Percentiles rank a stretch among this genome's conserved stretches.
Conservation (phyloP, 2,797 vertebrate genomes). For the Enteromius mattozi region DNA sequence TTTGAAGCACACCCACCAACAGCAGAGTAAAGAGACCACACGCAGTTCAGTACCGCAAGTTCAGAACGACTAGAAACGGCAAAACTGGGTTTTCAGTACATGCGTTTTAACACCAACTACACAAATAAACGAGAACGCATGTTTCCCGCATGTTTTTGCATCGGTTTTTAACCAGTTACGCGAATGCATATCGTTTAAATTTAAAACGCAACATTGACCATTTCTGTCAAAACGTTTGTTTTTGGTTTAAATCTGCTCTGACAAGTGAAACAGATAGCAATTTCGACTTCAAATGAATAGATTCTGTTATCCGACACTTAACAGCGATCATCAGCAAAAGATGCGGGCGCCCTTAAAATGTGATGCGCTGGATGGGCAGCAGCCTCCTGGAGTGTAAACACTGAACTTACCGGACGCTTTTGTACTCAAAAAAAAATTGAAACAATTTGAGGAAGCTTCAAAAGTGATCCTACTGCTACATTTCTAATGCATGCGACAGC, state of each 20-base stretch:
- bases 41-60: constrained; percentile 24
- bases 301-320: constrained; percentile 18
- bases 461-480: background rate
- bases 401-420: background rate
- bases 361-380: constrained; percentile 10
- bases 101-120: background rate
- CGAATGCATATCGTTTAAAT: background rate
- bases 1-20: constrained; percentile 66
- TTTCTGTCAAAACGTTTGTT: background rate
- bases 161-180: background rate
- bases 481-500: constrained; percentile 22
- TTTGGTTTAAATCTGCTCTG: background rate
- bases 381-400: constrained; percentile 34
- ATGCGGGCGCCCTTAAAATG: constrained; percentile 49
- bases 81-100: background rate
- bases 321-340: constrained; percentile 1
- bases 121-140: background rate
- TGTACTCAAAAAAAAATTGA: background rate
- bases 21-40: constrained; percentile 47
- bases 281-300: background rate
- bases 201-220: background rate
- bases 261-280: background rate
- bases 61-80: background rate
- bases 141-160: background rate
- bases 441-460: background rate